Evolutionary conservation across 2,113 vertebrate genomes (phyloP).

Genomic region (Hemicordylus capensis): DNA sequence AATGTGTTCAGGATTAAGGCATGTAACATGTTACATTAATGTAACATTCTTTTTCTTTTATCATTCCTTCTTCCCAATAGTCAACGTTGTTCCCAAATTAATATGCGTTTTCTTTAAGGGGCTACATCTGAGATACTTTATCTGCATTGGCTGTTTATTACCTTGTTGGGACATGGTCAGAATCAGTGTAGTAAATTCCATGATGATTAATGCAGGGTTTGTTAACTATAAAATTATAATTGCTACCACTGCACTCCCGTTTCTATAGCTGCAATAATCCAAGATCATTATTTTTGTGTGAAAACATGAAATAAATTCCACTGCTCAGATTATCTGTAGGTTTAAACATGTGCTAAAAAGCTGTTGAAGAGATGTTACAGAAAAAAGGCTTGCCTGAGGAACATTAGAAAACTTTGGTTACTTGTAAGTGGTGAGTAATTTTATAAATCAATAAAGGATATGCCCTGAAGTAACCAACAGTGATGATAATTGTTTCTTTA

Average conservation of each 20-base stretch:
- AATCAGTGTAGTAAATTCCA: not conserved
- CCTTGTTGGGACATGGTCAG: constrained; percentile 15
- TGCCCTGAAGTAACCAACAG: constrained; percentile 19
- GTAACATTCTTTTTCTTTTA: not conserved
- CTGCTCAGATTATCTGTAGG: constrained; percentile 14
- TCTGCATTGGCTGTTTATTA: constrained; percentile 7
- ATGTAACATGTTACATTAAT: not conserved
- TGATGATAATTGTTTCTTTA: constrained; percentile 24
- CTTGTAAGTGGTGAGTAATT: not conserved
- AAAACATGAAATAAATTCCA: constrained; percentile 14
- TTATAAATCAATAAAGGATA: constrained; percentile 1
- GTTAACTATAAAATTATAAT: constrained; percentile 5
- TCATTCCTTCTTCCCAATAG: not conserved
- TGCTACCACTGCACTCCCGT: not conserved
- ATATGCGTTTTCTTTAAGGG: not conserved
- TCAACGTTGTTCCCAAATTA: not conserved
- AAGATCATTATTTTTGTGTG: constrained; percentile 10
- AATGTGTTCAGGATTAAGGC: not conserved
- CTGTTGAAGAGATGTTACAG: constrained; percentile 3
- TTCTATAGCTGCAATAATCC: not conserved
- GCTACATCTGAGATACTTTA: not conserved
- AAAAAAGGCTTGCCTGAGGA: not conserved
- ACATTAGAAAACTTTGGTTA: constrained; percentile 4
- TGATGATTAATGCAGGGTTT: not conserved
- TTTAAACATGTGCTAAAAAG: constrained; percentile 15